Percentiles rank a stretch among this genome's conserved stretches.
These are phyloP conservation scores for Tetrax tetrax DNA, from an alignment of 2,113 vertebrate species.

Conservation along the genomic window DNA sequence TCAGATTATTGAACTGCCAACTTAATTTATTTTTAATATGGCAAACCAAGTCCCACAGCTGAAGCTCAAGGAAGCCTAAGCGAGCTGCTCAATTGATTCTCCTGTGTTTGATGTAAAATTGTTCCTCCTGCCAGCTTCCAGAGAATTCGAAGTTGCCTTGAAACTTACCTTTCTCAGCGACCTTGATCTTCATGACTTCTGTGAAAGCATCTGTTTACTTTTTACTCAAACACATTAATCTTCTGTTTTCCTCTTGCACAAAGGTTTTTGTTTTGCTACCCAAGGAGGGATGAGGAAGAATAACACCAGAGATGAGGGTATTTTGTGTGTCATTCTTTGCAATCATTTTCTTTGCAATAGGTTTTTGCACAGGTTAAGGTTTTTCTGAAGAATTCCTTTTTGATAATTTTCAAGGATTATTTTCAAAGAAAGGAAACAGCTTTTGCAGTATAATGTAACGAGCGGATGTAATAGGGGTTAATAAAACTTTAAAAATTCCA, in stretches of 20 bases:
- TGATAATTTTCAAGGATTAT: neutral
- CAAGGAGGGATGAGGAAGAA: neutral
- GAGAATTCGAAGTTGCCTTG: neutral
- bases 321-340: neutral
- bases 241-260: neutral
- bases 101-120: neutral
- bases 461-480: neutral
- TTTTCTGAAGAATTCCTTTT: neutral
- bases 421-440: neutral
- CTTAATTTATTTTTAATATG: slow-evolving; percentile 28
- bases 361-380: neutral
- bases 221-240: neutral
- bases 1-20: neutral
- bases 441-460: neutral
- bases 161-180: neutral
- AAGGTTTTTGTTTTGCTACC: neutral
- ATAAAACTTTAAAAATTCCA: neutral
- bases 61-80: neutral
- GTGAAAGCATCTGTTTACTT: neutral
- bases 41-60: neutral
- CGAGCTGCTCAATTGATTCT: neutral
- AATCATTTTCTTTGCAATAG: neutral
- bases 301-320: neutral
- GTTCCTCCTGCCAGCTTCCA: neutral
- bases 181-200: neutral